Percentiles rank a stretch among this genome's conserved stretches.
Evolutionary conservation across 2,113 vertebrate species (phyloP).

Genomic region (Corythaixoides concolor): DNA sequence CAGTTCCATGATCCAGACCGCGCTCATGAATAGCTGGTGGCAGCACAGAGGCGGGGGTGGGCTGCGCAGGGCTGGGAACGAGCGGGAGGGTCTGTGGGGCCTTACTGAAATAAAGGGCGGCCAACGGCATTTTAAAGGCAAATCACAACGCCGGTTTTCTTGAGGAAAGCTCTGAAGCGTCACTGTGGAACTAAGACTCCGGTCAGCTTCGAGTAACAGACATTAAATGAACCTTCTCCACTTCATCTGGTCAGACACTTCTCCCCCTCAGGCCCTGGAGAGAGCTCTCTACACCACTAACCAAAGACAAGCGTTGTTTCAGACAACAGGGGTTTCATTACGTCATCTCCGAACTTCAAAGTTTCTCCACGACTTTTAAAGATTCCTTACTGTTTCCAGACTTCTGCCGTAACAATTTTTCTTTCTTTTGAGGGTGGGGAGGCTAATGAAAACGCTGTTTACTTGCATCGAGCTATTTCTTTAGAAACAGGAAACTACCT

Average conservation of each 20-base stretch:
- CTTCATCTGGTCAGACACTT: neutral
- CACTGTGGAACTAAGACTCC: neutral
- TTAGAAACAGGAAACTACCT: neutral
- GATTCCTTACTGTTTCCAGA: neutral
- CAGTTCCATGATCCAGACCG: neutral
- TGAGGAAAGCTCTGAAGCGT: neutral
- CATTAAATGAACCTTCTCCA: neutral
- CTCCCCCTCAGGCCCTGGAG: rapidly evolving
- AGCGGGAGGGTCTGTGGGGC: neutral
- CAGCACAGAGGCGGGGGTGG: neutral
- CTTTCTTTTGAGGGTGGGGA: neutral
- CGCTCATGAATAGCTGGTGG: neutral
- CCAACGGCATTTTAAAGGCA: neutral
- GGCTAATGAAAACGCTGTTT: neutral
- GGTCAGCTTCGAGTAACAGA: neutral
- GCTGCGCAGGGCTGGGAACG: neutral
- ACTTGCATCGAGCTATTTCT: neutral
- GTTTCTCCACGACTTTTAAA: neutral
- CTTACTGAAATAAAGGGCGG: neutral
- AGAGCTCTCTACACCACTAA: neutral
- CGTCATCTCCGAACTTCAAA: neutral
- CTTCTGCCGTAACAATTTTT: neutral
- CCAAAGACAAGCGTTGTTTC: neutral
- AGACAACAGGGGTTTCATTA: neutral
- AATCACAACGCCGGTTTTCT: neutral